Evolutionary conservation across 2,113 vertebrate species (phyloP).

Genomic region (Erinaceus europaeus): DNA sequence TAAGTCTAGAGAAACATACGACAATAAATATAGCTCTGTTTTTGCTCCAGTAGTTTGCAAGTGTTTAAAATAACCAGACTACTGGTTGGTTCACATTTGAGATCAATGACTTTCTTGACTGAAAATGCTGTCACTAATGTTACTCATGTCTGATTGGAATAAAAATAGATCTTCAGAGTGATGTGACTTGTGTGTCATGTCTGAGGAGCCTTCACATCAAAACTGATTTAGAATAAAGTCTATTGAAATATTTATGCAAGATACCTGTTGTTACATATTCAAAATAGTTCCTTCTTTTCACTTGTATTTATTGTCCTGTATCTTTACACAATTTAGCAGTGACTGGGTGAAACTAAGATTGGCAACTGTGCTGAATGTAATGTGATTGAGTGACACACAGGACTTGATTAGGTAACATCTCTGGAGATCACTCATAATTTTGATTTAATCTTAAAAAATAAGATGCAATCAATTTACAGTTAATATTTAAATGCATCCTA

Average conservation of each 20-base stretch:
- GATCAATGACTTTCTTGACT: not conserved
- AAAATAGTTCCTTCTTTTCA: not conserved
- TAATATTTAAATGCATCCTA: conserved; percentile 5
- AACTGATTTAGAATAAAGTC: not conserved
- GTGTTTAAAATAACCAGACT: not conserved
- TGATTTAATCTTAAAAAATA: not conserved
- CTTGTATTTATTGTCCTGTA: not conserved
- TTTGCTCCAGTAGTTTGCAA: not conserved
- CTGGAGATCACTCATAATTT: not conserved
- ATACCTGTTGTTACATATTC: not conserved
- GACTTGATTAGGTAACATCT: not conserved
- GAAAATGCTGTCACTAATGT: not conserved
- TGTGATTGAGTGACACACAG: not conserved
- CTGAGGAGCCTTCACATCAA: conserved; percentile 1
- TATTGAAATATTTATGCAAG: not conserved
- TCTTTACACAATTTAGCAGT: not conserved
- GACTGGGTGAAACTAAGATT: not conserved
- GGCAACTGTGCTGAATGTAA: not conserved
- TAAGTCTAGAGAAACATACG: not conserved
- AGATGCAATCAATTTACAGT: not conserved
- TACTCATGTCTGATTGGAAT: not conserved
- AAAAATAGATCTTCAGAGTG: not conserved
- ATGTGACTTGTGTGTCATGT: not conserved
- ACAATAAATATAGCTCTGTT: not conserved
- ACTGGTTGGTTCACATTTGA: not conserved